These are phyloP conservation scores for Cyrtorhinus lividipennis DNA, from an alignment of 1,140 invertebrate species.

Conservation along the genomic window DNA sequence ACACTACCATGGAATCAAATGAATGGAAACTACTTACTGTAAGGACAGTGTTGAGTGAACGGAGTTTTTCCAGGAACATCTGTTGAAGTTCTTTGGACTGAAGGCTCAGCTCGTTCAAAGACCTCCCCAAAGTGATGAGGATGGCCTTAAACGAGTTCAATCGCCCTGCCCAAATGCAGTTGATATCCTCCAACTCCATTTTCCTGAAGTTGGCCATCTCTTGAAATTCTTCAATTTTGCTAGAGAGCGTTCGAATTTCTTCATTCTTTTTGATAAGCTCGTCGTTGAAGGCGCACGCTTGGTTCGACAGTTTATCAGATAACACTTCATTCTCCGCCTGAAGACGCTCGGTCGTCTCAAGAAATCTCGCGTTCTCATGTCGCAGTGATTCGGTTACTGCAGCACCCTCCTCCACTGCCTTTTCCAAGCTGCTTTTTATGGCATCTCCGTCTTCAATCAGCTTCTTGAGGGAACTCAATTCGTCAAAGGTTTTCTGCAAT, in stretches of 20 bases:
- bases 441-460: background rate
- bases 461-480: no score
- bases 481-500: no score
- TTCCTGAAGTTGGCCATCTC: conserved; percentile 8
- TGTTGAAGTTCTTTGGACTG: background rate
- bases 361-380: background rate
- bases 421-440: background rate
- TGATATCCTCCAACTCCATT: conserved; percentile 11
- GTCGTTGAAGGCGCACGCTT: background rate
- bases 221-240: conserved; percentile 11
- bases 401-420: background rate
- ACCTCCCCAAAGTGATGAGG: conserved; percentile 6
- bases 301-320: background rate
- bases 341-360: background rate
- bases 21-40: background rate
- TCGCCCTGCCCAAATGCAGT: conserved; percentile 16
- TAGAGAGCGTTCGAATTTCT: background rate
- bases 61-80: background rate
- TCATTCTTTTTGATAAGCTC: conserved; percentile 1
- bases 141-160: conserved; percentile 12
- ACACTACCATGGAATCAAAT: no score
- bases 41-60: conserved; percentile 1
- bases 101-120: conserved; percentile 3
- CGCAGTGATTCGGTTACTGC: background rate
- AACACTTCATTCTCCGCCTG: background rate